phyloP scores from a whole-genome alignment of 2,888 invertebrate species.

The Cepaea hortensis region DNA sequence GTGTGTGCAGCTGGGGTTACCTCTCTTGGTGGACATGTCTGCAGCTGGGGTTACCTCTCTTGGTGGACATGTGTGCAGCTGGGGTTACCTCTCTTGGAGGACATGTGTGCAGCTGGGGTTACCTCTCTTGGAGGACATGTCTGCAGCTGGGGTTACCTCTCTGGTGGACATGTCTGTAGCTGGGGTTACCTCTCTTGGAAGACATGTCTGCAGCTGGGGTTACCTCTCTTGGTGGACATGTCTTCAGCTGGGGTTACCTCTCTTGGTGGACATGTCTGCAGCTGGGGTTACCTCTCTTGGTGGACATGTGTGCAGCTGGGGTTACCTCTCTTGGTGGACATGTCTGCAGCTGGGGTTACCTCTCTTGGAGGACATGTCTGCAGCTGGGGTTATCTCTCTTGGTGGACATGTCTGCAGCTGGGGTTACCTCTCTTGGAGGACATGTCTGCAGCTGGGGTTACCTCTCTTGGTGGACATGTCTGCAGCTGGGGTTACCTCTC shows the following conservation, averaged over 20 bases:
- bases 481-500: constrained; percentile 67
- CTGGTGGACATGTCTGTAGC: constrained; percentile 69
- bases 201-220: constrained; percentile 67
- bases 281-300: constrained; percentile 68
- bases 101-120: constrained; percentile 67
- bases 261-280: constrained; percentile 70
- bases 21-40: constrained; percentile 70
- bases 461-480: constrained; percentile 70
- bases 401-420: constrained; percentile 69
- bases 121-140: constrained; percentile 71
- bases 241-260: constrained; percentile 62
- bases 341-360: constrained; percentile 65
- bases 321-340: constrained; percentile 71
- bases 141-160: constrained; percentile 64
- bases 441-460: constrained; percentile 65
- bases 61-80: constrained; percentile 70
- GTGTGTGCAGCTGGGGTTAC: constrained; percentile 65
- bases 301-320: constrained; percentile 69
- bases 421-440: constrained; percentile 72
- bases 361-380: constrained; percentile 69
- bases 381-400: constrained; percentile 66
- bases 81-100: constrained; percentile 70
- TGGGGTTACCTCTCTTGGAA: constrained; percentile 70
- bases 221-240: constrained; percentile 71
- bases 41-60: constrained; percentile 64